phyloP scores from a whole-genome alignment of 2,888 invertebrate species.

The Pedicia rivosa region DNA sequence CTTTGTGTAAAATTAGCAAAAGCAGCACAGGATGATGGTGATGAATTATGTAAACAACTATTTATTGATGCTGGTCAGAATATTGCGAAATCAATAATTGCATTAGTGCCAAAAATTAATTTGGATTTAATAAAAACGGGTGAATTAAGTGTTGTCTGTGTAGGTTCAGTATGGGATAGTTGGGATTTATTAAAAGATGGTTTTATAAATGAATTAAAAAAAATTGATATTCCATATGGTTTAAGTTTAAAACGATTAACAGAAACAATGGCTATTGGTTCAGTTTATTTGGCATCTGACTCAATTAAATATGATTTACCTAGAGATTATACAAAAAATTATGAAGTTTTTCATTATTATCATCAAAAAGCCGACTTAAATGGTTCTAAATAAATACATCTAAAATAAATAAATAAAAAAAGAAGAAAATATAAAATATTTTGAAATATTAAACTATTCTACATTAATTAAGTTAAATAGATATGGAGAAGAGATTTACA shows the following conservation, averaged over 20 bases:
- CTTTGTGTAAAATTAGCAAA: conserved; percentile 56
- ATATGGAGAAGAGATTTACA: no score
- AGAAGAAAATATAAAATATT: no score
- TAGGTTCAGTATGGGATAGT: conserved; percentile 91
- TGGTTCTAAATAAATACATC: background rate
- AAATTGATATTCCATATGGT: conserved; percentile 23
- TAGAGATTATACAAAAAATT: conserved; percentile 53
- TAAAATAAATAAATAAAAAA: background rate
- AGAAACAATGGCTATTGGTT: conserved; percentile 68
- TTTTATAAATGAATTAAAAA: conserved; percentile 41
- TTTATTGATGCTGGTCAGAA: conserved; percentile 52
- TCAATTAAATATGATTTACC: conserved; percentile 44
- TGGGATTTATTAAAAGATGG: conserved; percentile 68
- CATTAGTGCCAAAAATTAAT: conserved; percentile 43
- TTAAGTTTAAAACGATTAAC: conserved; percentile 49
- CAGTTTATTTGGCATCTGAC: conserved; percentile 70
- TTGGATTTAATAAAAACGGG: conserved; percentile 30
- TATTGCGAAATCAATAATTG: conserved; percentile 48
- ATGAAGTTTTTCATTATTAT: conserved; percentile 41
- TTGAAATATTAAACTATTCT: background rate
- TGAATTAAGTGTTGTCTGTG: conserved; percentile 61
- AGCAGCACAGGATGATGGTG: conserved; percentile 52
- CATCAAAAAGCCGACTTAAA: background rate
- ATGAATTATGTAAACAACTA: conserved; percentile 50
- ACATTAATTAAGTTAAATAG: no score